A percentile compares a stretch with the other conserved stretches of the same genome.
phyloP scores from a whole-genome alignment of 2,113 vertebrate species.

The Anguilla rostrata region DNA sequence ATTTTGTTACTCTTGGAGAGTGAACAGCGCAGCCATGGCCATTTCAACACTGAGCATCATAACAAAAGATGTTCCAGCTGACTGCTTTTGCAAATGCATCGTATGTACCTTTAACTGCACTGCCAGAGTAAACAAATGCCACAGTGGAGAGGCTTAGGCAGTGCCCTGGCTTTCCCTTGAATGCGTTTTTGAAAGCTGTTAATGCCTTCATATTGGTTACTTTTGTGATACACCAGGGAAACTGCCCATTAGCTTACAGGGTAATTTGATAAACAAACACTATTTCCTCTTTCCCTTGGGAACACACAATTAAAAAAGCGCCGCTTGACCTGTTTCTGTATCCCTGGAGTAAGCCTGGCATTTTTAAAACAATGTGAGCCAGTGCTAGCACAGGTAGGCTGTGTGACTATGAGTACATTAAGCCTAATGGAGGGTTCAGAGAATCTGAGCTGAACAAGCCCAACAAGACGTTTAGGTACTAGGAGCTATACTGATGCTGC shows the following conservation, averaged over 20 bases:
- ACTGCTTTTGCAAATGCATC: constrained; percentile 8
- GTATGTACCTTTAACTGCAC: background rate
- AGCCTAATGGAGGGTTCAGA: constrained; percentile 36
- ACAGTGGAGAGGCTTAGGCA: background rate
- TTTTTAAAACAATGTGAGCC: constrained; percentile 34
- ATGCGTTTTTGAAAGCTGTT: constrained; percentile 25
- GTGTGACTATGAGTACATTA: constrained; percentile 13
- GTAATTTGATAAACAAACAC: constrained; percentile 43
- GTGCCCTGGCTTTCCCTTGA: background rate
- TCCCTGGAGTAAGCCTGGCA: constrained; percentile 26
- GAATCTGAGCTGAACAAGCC: constrained; percentile 28
- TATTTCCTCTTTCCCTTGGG: background rate
- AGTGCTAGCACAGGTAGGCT: constrained; percentile 16
- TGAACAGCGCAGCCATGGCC: background rate
- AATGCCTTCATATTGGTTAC: constrained; percentile 35
- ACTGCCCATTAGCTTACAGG: constrained; percentile 40
- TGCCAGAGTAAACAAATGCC: background rate
- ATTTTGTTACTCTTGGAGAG: background rate
- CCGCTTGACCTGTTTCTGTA: constrained; percentile 42
- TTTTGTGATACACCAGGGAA: constrained; percentile 22
- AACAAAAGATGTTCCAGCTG: constrained; percentile 9
- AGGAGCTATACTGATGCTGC: background rate
- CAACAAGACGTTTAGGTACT: constrained; percentile 10
- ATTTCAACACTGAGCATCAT: background rate
- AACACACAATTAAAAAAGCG: constrained; percentile 21